Evolutionary conservation across 2,113 vertebrate species (phyloP).

Genomic region (Sander vitreus): DNA sequence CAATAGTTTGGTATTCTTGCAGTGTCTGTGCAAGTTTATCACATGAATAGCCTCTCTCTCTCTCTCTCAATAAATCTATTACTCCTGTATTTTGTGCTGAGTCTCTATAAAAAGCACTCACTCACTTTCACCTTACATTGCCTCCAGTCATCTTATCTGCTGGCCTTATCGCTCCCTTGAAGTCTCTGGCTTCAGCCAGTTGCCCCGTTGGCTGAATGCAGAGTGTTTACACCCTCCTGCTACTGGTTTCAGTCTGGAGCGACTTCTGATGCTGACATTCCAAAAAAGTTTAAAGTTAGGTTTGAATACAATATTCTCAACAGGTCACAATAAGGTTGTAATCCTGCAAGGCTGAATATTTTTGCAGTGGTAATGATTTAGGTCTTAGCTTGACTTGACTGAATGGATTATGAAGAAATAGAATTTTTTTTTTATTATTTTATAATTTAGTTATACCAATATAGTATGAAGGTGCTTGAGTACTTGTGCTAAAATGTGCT

Average conservation of each 20-base stretch:
- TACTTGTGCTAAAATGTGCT: conserved; percentile 32
- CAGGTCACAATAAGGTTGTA: conserved; percentile 25
- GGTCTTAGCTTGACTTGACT: background rate
- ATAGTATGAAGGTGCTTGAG: background rate
- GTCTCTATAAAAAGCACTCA: conserved; percentile 45
- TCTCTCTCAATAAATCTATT: conserved; percentile 13
- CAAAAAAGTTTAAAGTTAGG: conserved; percentile 48
- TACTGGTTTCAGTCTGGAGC: conserved; percentile 35
- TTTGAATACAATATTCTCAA: conserved; percentile 38
- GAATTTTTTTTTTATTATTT: too few species aligned
- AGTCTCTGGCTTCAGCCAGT: conserved; percentile 26
- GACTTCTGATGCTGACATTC: conserved; percentile 40
- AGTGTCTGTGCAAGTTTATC: conserved; percentile 4
- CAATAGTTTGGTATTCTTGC: conserved; percentile 9
- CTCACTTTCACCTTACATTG: conserved; percentile 54
- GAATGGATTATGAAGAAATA: background rate
- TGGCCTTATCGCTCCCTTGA: conserved; percentile 50
- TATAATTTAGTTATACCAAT: conserved; percentile 18
- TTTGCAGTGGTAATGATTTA: conserved; percentile 30
- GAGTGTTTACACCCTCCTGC: conserved; percentile 23
- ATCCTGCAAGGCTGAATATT: conserved; percentile 28
- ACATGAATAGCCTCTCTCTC: conserved; percentile 10
- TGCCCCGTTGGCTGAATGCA: conserved; percentile 28
- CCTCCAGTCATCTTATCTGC: conserved; percentile 48
- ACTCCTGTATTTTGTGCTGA: conserved; percentile 41